Evolutionary conservation across 2,888 invertebrate species (phyloP).

Genomic region (Pollenia griseotomentosa): DNA sequence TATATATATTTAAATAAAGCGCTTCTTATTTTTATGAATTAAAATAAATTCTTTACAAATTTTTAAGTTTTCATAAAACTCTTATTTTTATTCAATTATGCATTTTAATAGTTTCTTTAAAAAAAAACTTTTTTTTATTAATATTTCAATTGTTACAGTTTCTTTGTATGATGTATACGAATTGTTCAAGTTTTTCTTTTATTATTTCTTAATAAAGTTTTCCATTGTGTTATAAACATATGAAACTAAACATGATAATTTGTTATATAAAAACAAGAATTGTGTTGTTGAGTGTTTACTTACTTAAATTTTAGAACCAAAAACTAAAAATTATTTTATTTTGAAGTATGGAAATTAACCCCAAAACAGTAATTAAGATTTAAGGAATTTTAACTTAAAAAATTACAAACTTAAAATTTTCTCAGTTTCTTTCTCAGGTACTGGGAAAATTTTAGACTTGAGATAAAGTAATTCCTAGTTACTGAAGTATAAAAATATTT

Average conservation of each 20-base stretch:
- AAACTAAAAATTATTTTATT: conserved; percentile 18
- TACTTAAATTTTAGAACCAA: conserved; percentile 5
- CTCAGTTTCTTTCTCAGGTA: too few relatives aligned
- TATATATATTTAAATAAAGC: too few relatives aligned
- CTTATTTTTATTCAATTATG: neutral
- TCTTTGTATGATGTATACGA: conserved; percentile 1
- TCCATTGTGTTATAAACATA: neutral
- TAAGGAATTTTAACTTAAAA: too few relatives aligned
- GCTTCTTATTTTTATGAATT: too few relatives aligned
- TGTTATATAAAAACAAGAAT: conserved; percentile 30
- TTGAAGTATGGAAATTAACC: neutral
- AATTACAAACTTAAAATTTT: too few relatives aligned
- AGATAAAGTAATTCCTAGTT: too few relatives aligned
- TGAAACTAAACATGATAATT: conserved; percentile 15
- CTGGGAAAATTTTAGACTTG: too few relatives aligned
- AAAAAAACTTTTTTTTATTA: conserved; percentile 27
- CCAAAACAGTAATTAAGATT: too few relatives aligned
- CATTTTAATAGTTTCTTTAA: neutral
- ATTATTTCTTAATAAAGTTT: neutral
- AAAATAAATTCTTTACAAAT: neutral
- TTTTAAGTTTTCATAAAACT: conserved; percentile 7
- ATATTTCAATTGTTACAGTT: conserved; percentile 24
- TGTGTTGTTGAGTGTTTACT: conserved; percentile 9
- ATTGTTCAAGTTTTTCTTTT: neutral
- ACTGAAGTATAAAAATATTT: too few relatives aligned